Evolutionary conservation across 2,888 invertebrate genomes (phyloP), one percentile per base, ranked within the genome.

Genomic region (Polydesmus complanatus): DNA sequence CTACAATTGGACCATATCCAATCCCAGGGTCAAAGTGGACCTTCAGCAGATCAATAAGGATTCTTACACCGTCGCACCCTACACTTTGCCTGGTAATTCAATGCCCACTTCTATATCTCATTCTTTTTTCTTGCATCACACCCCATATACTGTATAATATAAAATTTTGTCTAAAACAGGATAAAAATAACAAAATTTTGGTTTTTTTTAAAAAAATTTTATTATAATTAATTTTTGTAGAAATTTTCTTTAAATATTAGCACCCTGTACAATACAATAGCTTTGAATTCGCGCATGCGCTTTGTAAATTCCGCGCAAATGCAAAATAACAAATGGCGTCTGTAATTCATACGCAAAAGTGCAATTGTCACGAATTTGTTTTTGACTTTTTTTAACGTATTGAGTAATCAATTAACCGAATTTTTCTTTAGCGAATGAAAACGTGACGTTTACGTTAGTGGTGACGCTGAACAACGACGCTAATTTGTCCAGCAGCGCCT

Each of bases 21-120:
- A 47, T 37, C 55, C 60, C 11, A 54, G 48, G 27, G 60, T 60
- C 25, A 60, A 48, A 47, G 21, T 55, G 23, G 55, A 60, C 52
- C 23, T n/a, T n/a, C 11, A 11, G 3, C 54, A 54, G n/a, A 50
- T 57, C 11, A 22, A 25, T 14, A n/a, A 23, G 2, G 23, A 21
- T 21, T n/a, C 25, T 1, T 58, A 58, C 52, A 26, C 25, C 14
- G 27, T 58, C 14, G 53, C 55, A 11, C 58, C 58, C 11, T 58
- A 53, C 27, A 3, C 58, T 53, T 22, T 58, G 8, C 58, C 51
- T 18, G 27, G 58, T 58, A 48, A 51, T 26, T 48, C 3, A n/a
- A 21, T 18, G 27, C 53, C 14, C 37, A 37, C 5, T 37, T 37
- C 5, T n/a, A 14, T 37, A 8, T 37, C 37, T 37, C 37, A 37